Conservation (phyloP, 2,113 vertebrate species). For the Cyanoramphus novaezelandiae region DNA sequence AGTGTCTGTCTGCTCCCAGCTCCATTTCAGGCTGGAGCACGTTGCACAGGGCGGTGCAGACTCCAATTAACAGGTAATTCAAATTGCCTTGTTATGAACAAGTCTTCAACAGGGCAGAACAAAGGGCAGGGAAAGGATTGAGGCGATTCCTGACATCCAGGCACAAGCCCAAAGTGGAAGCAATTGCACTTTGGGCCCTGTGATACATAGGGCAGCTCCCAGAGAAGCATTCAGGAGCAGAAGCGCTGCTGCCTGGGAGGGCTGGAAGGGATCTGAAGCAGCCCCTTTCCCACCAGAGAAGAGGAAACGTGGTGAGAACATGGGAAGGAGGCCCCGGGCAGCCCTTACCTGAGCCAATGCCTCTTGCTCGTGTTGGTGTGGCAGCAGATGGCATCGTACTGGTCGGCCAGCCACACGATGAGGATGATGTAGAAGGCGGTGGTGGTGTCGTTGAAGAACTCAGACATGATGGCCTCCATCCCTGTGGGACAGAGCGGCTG, state of each 20-base stretch:
- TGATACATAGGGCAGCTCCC: background rate
- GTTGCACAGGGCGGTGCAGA: accelerated
- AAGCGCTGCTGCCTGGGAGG: accelerated
- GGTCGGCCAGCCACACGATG: slow-evolving; percentile 97
- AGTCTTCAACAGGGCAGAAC: background rate
- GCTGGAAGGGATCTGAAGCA: background rate
- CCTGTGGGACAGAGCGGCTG: slow-evolving; percentile 67
- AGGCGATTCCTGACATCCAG: background rate
- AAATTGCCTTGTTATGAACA: background rate
- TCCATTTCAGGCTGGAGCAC: background rate
- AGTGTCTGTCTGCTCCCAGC: background rate
- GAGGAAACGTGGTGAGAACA: accelerated
- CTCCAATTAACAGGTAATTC: background rate
- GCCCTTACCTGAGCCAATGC: slow-evolving; percentile 90
- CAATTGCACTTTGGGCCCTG: background rate
- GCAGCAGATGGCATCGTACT: slow-evolving; percentile 97
- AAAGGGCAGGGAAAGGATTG: background rate
- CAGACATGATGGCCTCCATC: slow-evolving; percentile 99
- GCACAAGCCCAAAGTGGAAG: background rate
- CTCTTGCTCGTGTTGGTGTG: slow-evolving; percentile 97
- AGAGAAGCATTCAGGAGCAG: background rate
- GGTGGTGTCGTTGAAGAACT: slow-evolving; percentile 98
- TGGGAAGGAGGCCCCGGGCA: accelerated
- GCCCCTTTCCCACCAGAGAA: too few species aligned
- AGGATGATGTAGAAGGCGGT: slow-evolving; percentile 99